These are phyloP conservation scores for Halichoerus grypus DNA, from an alignment of 2,113 vertebrate genomes.

Conservation along the genomic window DNA sequence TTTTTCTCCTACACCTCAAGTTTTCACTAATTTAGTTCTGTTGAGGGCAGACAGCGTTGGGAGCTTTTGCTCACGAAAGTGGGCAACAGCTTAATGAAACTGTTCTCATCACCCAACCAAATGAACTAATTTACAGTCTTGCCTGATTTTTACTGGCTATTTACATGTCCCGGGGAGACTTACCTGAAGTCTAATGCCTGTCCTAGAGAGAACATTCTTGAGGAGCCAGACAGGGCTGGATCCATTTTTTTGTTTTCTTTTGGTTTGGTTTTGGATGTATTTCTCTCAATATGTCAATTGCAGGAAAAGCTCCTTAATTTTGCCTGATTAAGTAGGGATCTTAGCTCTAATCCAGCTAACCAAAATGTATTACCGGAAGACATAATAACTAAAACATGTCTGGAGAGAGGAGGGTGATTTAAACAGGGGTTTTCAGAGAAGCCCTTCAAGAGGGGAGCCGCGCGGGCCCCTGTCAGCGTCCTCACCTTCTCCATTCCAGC, in stretches of 20 bases:
- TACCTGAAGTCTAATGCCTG: not conserved
- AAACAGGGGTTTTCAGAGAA: not conserved
- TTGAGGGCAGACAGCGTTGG: not conserved
- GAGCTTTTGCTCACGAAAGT: constrained; percentile 41
- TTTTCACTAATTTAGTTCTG: constrained; percentile 73
- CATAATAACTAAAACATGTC: not conserved
- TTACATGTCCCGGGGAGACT: not conserved
- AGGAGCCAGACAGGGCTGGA: not conserved
- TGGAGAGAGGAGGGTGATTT: not conserved
- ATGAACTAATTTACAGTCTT: not conserved
- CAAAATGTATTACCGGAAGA: not conserved
- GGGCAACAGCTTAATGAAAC: constrained; percentile 12
- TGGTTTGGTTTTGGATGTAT: constrained; percentile 21
- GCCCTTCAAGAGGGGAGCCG: too few relatives aligned
- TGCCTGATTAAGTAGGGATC: constrained; percentile 13
- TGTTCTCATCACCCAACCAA: constrained; percentile 39
- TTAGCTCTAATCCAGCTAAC: not conserved
- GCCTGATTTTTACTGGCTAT: not conserved
- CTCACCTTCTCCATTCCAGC: not conserved
- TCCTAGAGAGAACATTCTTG: not conserved
- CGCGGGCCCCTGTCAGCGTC: accelerated
- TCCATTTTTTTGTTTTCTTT: not conserved
- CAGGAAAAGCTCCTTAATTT: constrained; percentile 40
- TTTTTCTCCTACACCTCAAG: constrained; percentile 31
- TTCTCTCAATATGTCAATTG: constrained; percentile 22